phyloP scores from a whole-genome alignment of 2,797 vertebrate genomes.

The Otolemur crassicaudatus region DNA sequence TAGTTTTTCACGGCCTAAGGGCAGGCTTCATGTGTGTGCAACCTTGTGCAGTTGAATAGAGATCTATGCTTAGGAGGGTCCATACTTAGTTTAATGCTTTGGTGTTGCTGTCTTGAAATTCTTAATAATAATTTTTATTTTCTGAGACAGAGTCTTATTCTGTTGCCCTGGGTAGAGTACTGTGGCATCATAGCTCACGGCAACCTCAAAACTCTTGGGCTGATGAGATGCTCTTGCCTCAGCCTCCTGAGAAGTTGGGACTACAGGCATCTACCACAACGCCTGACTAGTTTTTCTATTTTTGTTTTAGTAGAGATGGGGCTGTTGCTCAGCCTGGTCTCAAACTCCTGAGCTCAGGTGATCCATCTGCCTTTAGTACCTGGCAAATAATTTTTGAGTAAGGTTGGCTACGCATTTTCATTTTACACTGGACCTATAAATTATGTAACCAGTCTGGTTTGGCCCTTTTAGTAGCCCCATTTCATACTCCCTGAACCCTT shows the following conservation, averaged over 20 bases:
- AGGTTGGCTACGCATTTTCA: background rate
- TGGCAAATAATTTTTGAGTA: background rate
- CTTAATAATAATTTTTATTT: background rate
- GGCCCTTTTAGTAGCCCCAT: background rate
- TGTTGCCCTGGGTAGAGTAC: too few relatives aligned
- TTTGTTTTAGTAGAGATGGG: too few relatives aligned
- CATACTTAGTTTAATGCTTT: background rate
- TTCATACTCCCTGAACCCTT: background rate
- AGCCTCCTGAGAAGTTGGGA: too few relatives aligned
- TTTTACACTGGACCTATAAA: background rate
- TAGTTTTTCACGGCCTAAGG: background rate
- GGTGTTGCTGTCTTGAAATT: background rate
- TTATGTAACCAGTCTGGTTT: background rate
- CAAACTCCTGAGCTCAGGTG: too few relatives aligned
- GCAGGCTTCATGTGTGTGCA: background rate
- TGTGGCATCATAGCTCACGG: too few relatives aligned
- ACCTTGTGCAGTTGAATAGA: background rate
- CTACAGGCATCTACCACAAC: too few relatives aligned
- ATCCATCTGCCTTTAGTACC: background rate
- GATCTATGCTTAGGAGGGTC: background rate
- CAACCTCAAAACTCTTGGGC: too few relatives aligned
- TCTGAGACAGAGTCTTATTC: too few relatives aligned
- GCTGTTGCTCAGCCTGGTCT: too few relatives aligned
- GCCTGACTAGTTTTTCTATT: too few relatives aligned
- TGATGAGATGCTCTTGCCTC: too few relatives aligned